Evolutionary conservation across 2,888 invertebrate genomes (phyloP).

Genomic region (Nomada flava): DNA sequence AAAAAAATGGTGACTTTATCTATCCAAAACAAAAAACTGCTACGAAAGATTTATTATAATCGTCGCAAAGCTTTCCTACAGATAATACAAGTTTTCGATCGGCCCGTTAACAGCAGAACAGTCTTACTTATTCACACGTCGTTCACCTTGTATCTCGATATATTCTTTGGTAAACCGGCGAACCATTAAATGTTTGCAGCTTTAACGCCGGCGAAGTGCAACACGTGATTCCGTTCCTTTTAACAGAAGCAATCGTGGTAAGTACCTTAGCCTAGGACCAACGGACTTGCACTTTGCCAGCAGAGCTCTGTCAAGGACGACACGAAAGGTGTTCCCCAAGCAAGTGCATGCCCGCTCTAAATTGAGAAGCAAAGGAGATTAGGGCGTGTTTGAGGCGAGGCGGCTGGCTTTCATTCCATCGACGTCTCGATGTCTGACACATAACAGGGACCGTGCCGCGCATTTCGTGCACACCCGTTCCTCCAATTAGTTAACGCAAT

Average conservation of each 20-base stretch:
- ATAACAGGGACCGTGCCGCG: slow-evolving; percentile 19
- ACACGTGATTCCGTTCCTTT: not conserved
- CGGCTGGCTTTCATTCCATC: slow-evolving; percentile 52
- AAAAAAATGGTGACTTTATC: too few relatives aligned
- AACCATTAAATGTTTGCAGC: too few relatives aligned
- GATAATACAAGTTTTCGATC: too few relatives aligned
- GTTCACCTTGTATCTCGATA: too few relatives aligned
- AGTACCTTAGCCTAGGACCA: slow-evolving; percentile 18
- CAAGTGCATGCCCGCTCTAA: slow-evolving; percentile 21
- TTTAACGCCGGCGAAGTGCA: not conserved
- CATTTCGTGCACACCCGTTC: not conserved
- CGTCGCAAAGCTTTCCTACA: too few relatives aligned
- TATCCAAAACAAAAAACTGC: too few relatives aligned
- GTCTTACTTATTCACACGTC: too few relatives aligned
- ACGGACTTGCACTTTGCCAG: slow-evolving; percentile 9
- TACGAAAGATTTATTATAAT: too few relatives aligned
- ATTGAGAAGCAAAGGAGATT: slow-evolving; percentile 37
- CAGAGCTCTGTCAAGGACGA: slow-evolving; percentile 28
- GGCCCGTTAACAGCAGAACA: too few relatives aligned
- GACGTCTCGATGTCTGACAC: slow-evolving; percentile 44
- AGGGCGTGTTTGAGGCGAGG: slow-evolving; percentile 41
- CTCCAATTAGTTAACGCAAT: too few relatives aligned
- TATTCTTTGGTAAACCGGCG: too few relatives aligned
- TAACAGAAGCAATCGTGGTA: not conserved
- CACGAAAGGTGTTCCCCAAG: slow-evolving; percentile 21